phyloP scores from a whole-genome alignment of 2,797 vertebrate genomes.

The Sebastes hubbsi region DNA sequence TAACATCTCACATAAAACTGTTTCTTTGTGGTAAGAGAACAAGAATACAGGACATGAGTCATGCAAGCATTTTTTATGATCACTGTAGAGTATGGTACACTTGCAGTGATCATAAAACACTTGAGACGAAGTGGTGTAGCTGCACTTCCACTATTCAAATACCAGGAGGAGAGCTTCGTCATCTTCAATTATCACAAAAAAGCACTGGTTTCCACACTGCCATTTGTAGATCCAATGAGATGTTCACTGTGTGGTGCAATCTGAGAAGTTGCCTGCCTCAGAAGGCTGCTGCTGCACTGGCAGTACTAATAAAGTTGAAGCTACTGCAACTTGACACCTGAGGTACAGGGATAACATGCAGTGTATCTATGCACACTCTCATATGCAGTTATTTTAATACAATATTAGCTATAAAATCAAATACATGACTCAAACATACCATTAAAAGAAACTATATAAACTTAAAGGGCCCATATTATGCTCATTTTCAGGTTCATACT shows the following conservation, averaged over 20 bases:
- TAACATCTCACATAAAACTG: neutral
- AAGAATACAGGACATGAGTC: neutral
- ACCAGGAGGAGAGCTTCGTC: neutral
- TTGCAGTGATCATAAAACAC: neutral
- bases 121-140: neutral
- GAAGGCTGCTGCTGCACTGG: constrained; percentile 1
- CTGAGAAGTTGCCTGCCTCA: neutral
- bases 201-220: neutral
- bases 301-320: neutral
- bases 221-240: neutral
- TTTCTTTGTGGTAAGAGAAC: neutral
- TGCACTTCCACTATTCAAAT: neutral
- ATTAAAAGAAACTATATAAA: neutral
- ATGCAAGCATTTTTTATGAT: neutral
- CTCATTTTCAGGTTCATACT: no score
- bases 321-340: constrained; percentile 14
- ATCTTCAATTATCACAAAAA: neutral
- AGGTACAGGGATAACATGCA: neutral
- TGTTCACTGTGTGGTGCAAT: neutral
- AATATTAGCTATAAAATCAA: neutral
- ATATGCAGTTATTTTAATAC: neutral
- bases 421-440: neutral
- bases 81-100: neutral
- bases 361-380: no score
- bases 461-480: no score